Evolutionary conservation across 2,888 invertebrate genomes (phyloP).

Genomic region (Parthenolecanium corni): DNA sequence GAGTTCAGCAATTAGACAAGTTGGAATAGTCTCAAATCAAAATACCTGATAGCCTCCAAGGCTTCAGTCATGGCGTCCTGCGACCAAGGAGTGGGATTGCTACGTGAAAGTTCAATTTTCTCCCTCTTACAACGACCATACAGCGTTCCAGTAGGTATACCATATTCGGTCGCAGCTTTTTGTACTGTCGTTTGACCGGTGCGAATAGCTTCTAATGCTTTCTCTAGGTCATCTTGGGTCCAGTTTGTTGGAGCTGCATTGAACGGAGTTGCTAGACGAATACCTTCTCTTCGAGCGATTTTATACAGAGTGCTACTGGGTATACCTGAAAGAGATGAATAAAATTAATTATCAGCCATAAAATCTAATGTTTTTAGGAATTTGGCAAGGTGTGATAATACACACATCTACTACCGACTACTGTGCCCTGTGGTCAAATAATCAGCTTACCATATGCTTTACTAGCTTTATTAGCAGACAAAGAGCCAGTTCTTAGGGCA

Average conservation of each 20-base stretch:
- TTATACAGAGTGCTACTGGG: conserved; percentile 85
- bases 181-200: conserved; percentile 69
- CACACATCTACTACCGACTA: no score
- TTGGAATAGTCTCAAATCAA: background rate
- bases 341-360: background rate
- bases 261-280: conserved; percentile 76
- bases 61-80: conserved; percentile 87
- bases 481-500: conserved; percentile 68
- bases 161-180: conserved; percentile 72
- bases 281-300: conserved; percentile 80
- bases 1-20: background rate
- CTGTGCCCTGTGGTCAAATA: no score
- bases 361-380: no score
- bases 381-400: no score
- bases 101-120: conserved; percentile 76
- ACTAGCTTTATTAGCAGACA: conserved; percentile 83
- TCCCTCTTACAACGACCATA: conserved; percentile 82
- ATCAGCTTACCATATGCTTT: conserved; percentile 61
- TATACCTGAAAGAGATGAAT: conserved; percentile 46
- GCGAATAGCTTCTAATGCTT: conserved; percentile 69
- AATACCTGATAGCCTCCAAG: conserved; percentile 70
- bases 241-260: conserved; percentile 81
- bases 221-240: conserved; percentile 71
- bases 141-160: conserved; percentile 77
- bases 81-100: conserved; percentile 89